Percentiles rank a stretch among this genome's conserved stretches.
These are phyloP conservation scores for Bradynema listronoti DNA, from an alignment of 1,140 invertebrate species.

Conservation along the genomic window DNA sequence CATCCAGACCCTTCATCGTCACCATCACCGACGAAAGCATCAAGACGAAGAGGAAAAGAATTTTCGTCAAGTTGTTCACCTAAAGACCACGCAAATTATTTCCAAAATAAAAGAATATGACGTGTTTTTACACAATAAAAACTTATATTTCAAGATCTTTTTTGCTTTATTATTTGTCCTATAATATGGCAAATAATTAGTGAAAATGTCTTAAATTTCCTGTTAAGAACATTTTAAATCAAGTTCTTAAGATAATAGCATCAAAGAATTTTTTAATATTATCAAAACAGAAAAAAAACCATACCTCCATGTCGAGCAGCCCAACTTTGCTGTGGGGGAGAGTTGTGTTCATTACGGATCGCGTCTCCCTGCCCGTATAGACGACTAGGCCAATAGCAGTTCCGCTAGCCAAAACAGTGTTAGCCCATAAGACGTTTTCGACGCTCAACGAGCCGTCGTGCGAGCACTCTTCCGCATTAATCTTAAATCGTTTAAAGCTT, in stretches of 20 bases:
- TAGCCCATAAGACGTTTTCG: slow-evolving; percentile 97
- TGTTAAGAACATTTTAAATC: too few species aligned
- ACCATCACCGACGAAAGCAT: slow-evolving; percentile 88
- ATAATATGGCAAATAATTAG: too few species aligned
- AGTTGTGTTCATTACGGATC: slow-evolving; percentile 93
- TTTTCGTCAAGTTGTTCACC: slow-evolving; percentile 60
- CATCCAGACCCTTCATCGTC: slow-evolving; percentile 54
- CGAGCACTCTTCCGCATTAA: slow-evolving; percentile 58
- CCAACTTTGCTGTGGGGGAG: slow-evolving; percentile 87
- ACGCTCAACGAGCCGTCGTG: slow-evolving; percentile 77
- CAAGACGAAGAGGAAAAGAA: slow-evolving; percentile 85
- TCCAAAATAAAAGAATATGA: not conserved
- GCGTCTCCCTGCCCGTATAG: slow-evolving; percentile 90
- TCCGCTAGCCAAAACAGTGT: slow-evolving; percentile 93
- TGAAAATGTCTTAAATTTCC: too few species aligned
- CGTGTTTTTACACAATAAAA: not conserved
- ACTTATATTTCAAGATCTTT: too few species aligned
- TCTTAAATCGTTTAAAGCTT: too few species aligned
- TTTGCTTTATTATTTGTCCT: too few species aligned
- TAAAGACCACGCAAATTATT: slow-evolving; percentile 17
- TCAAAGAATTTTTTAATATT: not conserved
- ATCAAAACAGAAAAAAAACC: not conserved
- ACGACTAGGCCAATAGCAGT: slow-evolving; percentile 84
- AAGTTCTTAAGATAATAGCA: too few species aligned
- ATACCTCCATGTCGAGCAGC: slow-evolving; percentile 75